Conservation (phyloP, 2,113 vertebrate species). For the Manacus vitellinus region DNA sequence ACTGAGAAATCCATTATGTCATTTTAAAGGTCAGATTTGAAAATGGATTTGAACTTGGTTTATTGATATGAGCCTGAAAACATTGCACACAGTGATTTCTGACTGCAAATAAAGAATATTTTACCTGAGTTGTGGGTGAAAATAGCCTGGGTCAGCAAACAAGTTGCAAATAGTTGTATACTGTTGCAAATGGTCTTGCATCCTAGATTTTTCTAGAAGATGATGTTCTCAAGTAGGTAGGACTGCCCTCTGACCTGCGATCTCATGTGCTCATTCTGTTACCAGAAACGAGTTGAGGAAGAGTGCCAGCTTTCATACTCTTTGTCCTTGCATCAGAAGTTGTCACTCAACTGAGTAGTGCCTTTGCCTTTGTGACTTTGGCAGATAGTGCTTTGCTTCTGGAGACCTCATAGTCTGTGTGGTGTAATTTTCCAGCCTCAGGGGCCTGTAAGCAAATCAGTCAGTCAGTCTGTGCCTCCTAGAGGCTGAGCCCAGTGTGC, state of each 20-base stretch:
- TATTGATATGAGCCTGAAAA: neutral
- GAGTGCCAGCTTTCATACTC: neutral
- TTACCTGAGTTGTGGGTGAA: neutral
- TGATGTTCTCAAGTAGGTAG: neutral
- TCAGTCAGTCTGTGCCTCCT: neutral
- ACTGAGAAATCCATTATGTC: neutral
- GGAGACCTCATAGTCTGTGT: neutral
- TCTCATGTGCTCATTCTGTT: neutral
- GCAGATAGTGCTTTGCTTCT: neutral
- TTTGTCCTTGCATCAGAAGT: neutral
- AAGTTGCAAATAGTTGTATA: neutral
- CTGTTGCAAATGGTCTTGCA: neutral
- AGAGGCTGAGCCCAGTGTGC: neutral
- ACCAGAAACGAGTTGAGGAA: neutral
- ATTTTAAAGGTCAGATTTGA: constrained; percentile 31
- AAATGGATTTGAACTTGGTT: neutral
- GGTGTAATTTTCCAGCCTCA: neutral
- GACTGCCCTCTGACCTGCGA: fast-evolving
- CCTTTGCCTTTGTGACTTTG: neutral
- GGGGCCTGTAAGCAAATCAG: neutral
- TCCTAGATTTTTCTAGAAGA: neutral
- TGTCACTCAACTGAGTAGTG: neutral
- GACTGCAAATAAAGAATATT: neutral
- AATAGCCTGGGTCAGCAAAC: neutral
- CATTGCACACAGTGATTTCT: neutral